Evolutionary conservation across 1,140 invertebrate genomes (phyloP), one percentile per base, ranked within the genome.

Genomic region (Philopotamus ludificatus): DNA sequence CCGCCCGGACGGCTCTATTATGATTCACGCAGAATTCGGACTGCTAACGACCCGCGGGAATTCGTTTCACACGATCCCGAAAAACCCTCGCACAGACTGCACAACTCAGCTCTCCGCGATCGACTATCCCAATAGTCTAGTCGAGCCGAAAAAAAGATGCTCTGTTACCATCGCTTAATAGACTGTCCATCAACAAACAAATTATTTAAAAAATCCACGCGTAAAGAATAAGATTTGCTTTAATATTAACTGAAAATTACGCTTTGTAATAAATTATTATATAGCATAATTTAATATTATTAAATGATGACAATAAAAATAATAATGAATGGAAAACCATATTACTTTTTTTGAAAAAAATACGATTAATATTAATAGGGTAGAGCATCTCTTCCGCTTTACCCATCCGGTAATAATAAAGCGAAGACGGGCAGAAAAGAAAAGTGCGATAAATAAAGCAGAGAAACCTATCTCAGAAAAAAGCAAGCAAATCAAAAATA

Each of bases 401-500:
- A 34, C 4, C 28, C 28, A 34, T 34, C 12, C 28, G 12, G 4
- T 34, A 9, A 7, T 3, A 26, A 34, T 50, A 50, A 50, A 49
- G 15, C 18, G 16, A 25, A 50, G 9, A 7, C 2, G 34, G 10
- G 53, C 44, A 42, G 34, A 23, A 68, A 42, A 62, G 34, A 49
- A 21, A 44, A 49, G 59, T 39, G 45, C 49, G 51, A 63, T 57
- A 68, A 68, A 68, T 65, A 68, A 58, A 68, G 61, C 67, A 47
- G 44, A 57, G 67, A 68, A 64, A 68, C 67, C 57, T 68, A 65
- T 65, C 57, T 68, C 63, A 62, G 67, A 63, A 69, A 65, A 69
- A 66, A 63, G 67, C 59, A 63, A 69, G 67, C 58, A 69, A 69
- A 69, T 69, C 67, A 69, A 70, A 70, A 70, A 66, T 66, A 66